Evolutionary conservation across 2,113 vertebrate species (phyloP).

Genomic region (Hydrolagus affinis): DNA sequence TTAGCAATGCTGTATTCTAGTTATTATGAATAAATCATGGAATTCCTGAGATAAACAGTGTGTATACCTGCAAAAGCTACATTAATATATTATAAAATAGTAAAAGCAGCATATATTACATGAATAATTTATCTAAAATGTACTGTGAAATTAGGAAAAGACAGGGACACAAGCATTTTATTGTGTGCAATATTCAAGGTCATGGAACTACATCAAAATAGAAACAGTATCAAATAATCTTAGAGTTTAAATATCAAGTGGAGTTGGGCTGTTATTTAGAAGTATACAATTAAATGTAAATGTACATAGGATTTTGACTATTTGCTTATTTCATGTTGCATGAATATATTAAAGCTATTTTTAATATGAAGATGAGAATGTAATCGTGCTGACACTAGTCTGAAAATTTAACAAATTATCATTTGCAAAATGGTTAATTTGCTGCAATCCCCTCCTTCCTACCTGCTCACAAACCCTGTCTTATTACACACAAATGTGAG

Average conservation of each 20-base stretch:
- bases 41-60: conserved; percentile 30
- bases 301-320: neutral
- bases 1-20: conserved; percentile 27
- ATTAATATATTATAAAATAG: conserved; percentile 32
- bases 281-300: conserved; percentile 11
- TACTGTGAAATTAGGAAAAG: conserved; percentile 18
- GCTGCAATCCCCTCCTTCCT: no score
- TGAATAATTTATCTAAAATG: conserved; percentile 30
- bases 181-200: conserved; percentile 25
- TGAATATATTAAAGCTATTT: no score
- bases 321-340: no score
- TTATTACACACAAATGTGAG: no score
- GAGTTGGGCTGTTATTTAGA: neutral
- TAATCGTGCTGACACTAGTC: no score
- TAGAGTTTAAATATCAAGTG: conserved; percentile 1
- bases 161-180: conserved; percentile 17
- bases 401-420: no score
- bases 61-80: conserved; percentile 25
- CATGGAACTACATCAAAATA: neutral
- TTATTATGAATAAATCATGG: conserved; percentile 31
- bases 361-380: no score
- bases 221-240: conserved; percentile 17
- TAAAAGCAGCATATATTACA: conserved; percentile 30
- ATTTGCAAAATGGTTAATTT: no score
- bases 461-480: no score